Conservation (phyloP, 2,888 invertebrate genomes). For the Clusia tigrina region DNA sequence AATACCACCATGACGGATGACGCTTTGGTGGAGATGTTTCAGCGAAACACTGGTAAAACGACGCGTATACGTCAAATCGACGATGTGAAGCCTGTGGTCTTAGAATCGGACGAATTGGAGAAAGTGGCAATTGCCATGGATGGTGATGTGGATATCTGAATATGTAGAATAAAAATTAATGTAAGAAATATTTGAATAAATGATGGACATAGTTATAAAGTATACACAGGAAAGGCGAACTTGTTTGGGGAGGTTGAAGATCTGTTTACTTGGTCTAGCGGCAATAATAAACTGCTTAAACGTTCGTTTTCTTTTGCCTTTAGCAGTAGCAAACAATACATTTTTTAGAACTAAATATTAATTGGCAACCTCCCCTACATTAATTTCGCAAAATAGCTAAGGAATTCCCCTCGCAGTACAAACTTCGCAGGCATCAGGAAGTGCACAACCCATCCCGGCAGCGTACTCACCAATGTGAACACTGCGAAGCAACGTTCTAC, state of each 20-base stretch:
- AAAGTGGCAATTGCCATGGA: constrained; percentile 24
- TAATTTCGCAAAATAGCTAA: constrained; percentile 9
- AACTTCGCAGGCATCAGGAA: constrained; percentile 18
- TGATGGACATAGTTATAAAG: no score
- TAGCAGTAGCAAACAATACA: no score
- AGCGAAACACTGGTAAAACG: constrained; percentile 42
- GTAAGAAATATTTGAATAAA: no score
- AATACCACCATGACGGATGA: constrained; percentile 39
- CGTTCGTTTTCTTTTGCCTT: no score
- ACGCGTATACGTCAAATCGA: constrained; percentile 31
- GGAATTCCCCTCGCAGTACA: constrained; percentile 2
- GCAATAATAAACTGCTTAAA: no score
- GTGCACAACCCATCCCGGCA: constrained; percentile 14
- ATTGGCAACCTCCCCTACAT: not conserved
- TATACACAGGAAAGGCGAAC: no score
- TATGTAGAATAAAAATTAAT: no score
- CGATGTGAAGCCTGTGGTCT: not conserved
- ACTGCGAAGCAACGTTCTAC: constrained; percentile 18
- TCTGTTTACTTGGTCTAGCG: no score
- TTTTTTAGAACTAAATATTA: no score
- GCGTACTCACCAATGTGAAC: constrained; percentile 17
- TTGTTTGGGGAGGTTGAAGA: no score
- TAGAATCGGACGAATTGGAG: no score
- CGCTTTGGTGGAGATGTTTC: constrained; percentile 40
- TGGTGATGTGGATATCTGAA: no score